These are phyloP conservation scores for Rallus limicola DNA, from an alignment of 2,113 vertebrate species.

Conservation along the genomic window DNA sequence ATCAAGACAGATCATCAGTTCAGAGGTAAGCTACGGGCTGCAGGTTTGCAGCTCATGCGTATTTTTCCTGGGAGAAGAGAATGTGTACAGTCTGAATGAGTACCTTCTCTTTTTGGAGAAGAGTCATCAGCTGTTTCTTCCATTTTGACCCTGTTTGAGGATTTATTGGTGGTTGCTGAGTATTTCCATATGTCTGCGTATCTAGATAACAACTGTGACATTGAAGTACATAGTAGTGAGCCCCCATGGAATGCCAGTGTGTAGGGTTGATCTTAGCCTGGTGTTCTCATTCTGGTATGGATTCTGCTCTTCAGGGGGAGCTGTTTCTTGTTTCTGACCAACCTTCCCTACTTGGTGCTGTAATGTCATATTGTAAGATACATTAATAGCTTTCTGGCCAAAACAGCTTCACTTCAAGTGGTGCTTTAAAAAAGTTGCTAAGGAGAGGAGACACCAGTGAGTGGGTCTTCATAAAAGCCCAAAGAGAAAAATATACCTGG, in stretches of 20 bases:
- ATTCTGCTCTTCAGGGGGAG: background rate
- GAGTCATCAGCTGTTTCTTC: background rate
- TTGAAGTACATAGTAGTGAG: background rate
- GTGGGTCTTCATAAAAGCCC: background rate
- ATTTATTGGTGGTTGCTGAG: background rate
- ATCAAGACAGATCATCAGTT: background rate
- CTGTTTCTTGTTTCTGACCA: background rate
- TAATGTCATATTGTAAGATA: background rate
- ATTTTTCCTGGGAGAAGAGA: background rate
- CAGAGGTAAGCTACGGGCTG: background rate
- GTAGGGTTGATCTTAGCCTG: background rate
- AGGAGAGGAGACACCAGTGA: background rate
- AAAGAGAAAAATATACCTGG: background rate
- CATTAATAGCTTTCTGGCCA: background rate
- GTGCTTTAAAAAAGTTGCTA: background rate
- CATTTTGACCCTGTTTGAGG: background rate
- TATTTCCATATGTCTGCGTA: background rate
- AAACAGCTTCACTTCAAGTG: background rate
- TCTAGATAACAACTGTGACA: background rate
- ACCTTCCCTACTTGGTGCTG: background rate
- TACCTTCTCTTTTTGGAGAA: background rate
- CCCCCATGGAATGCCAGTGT: background rate
- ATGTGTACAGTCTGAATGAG: background rate
- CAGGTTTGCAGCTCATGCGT: background rate
- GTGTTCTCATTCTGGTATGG: background rate